Percentiles rank a stretch among this genome's conserved stretches.
phyloP scores from a whole-genome alignment of 1,140 invertebrate species.

The Papilio helenus region DNA sequence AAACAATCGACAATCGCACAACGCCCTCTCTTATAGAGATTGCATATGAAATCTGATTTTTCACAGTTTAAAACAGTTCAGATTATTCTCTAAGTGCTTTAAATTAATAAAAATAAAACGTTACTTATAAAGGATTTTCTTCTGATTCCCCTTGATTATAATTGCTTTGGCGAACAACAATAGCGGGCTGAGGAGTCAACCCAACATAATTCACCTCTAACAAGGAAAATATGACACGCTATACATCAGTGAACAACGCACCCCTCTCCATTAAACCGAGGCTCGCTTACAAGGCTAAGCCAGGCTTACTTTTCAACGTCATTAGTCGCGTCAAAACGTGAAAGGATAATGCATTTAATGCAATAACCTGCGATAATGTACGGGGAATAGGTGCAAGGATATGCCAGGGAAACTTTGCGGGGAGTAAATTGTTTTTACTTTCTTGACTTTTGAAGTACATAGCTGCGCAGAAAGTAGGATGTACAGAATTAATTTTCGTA shows the following conservation, averaged over 20 bases:
- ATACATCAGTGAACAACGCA: conserved; percentile 59
- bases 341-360: conserved; percentile 77
- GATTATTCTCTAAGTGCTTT: neutral
- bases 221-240: conserved; percentile 63
- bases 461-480: conserved; percentile 20
- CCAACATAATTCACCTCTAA: conserved; percentile 42
- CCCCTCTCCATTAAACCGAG: conserved; percentile 56
- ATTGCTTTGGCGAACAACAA: conserved; percentile 22
- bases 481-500: too few relatives aligned
- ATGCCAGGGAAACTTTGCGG: conserved; percentile 33
- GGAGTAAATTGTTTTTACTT: conserved; percentile 39
- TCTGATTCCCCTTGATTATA: conserved; percentile 7
- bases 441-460: neutral
- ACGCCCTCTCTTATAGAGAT: too few relatives aligned
- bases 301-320: conserved; percentile 78
- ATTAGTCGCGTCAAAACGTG: conserved; percentile 70
- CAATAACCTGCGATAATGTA: conserved; percentile 68
- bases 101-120: neutral
- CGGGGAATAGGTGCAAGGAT: conserved; percentile 54
- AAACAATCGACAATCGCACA: too few relatives aligned
- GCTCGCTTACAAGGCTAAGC: conserved; percentile 59
- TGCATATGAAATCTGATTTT: too few relatives aligned
- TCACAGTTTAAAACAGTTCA: too few relatives aligned
- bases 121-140: neutral
- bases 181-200: conserved; percentile 10